phyloP scores from a whole-genome alignment of 2,888 invertebrate species.

The Eupithecia subumbrata region DNA sequence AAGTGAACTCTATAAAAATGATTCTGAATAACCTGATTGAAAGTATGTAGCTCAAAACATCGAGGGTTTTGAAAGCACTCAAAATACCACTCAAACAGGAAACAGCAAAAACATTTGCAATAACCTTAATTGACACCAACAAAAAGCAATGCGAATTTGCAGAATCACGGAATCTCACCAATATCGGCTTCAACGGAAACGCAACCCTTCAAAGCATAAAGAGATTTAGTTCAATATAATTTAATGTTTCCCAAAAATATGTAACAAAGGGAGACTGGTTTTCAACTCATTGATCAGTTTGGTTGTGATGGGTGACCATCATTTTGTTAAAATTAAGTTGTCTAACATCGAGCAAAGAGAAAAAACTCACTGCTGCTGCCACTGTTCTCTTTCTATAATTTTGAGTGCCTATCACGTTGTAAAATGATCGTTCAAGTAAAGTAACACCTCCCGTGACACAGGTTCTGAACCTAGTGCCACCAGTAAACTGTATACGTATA shows the following conservation, averaged over 20 bases:
- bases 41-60: not conserved
- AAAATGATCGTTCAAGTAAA: not conserved
- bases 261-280: slow-evolving; percentile 59
- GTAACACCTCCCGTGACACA: too few species aligned
- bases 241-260: slow-evolving; percentile 57
- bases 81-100: slow-evolving; percentile 6
- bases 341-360: not conserved
- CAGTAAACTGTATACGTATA: too few species aligned
- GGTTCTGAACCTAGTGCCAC: too few species aligned
- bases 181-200: slow-evolving; percentile 65
- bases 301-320: slow-evolving; percentile 53
- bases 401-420: not conserved
- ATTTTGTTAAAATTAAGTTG: slow-evolving; percentile 12
- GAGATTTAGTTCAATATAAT: slow-evolving; percentile 48
- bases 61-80: not conserved
- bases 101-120: slow-evolving; percentile 20
- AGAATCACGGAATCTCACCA: slow-evolving; percentile 57
- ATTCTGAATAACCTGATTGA: not conserved
- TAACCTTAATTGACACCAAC: slow-evolving; percentile 19
- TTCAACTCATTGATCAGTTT: slow-evolving; percentile 66
- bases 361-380: not conserved
- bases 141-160: slow-evolving; percentile 49
- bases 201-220: slow-evolving; percentile 56
- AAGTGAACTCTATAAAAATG: not conserved
- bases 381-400: not conserved